Percentiles rank a stretch among this genome's conserved stretches.
These are phyloP conservation scores for Aplochiton taeniatus DNA, from an alignment of 2,797 vertebrate species.

Conservation along the genomic window DNA sequence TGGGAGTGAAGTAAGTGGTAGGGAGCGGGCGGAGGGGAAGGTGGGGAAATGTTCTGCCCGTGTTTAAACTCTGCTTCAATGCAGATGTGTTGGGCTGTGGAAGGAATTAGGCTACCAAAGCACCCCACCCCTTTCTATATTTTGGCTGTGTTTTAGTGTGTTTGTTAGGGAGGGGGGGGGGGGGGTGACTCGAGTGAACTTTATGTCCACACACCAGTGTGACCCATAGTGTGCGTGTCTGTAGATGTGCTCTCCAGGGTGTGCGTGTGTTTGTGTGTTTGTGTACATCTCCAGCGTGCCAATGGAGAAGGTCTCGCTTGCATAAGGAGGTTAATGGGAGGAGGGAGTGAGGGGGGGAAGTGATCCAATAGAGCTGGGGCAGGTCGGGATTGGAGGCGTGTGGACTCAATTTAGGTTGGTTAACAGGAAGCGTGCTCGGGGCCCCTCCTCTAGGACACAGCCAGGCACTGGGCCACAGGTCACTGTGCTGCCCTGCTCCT, in stretches of 20 bases:
- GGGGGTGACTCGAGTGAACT: too few species aligned
- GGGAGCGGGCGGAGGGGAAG: not conserved
- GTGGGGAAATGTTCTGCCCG: not conserved
- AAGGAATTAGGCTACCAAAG: conserved; percentile 22
- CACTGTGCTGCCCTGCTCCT: conserved; percentile 6
- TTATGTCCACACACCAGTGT: not conserved
- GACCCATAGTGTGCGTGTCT: not conserved
- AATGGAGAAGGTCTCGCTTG: conserved; percentile 31
- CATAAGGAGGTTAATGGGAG: conserved; percentile 54
- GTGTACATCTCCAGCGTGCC: conserved; percentile 9
- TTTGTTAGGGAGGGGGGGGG: too few species aligned
- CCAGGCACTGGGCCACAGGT: conserved; percentile 54
- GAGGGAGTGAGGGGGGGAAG: too few species aligned
- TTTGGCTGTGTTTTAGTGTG: conserved; percentile 33
- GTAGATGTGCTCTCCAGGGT: not conserved
- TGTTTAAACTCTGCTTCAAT: conserved; percentile 3
- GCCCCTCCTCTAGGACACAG: conserved; percentile 32
- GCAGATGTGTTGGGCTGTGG: conserved; percentile 17
- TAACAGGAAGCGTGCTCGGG: conserved; percentile 59
- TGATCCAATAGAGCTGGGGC: conserved; percentile 33
- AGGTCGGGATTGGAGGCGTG: conserved; percentile 36
- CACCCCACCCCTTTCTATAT: too few species aligned
- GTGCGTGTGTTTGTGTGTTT: not conserved
- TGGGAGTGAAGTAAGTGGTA: not conserved
- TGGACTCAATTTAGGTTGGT: conserved; percentile 50